phyloP scores from a whole-genome alignment of 2,797 vertebrate species.

The Catamblyrhynchus diadema region DNA sequence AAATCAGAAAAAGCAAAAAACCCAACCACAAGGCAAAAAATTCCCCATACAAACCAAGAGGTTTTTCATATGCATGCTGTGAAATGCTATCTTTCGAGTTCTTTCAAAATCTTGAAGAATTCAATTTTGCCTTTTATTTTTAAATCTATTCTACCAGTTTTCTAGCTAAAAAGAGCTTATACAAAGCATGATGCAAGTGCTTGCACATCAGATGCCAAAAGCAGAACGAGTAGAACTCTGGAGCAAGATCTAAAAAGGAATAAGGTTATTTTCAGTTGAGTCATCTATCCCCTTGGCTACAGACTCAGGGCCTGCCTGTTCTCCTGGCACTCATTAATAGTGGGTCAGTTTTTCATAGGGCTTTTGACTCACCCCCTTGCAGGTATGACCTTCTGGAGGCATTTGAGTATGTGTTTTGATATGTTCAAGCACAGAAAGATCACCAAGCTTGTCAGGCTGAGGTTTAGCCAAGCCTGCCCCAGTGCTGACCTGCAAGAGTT shows the following conservation, averaged over 20 bases:
- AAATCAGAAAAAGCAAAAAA: background rate
- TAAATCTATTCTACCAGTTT: background rate
- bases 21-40: fast-evolving
- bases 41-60: background rate
- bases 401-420: background rate
- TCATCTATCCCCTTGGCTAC: background rate
- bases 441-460: background rate
- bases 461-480: background rate
- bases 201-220: background rate
- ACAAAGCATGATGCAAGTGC: background rate
- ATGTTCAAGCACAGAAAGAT: background rate
- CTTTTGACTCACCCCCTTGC: background rate
- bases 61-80: background rate
- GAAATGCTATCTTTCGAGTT: background rate
- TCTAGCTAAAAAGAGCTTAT: background rate
- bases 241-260: background rate
- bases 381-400: background rate
- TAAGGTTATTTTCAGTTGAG: background rate
- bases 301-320: background rate
- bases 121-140: background rate
- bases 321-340: background rate
- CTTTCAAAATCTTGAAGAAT: background rate
- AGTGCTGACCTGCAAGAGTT: background rate
- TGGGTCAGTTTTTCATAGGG: background rate
- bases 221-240: background rate